Conservation (phyloP, 2,113 vertebrate genomes). For the Thamnophis sirtalis region DNA sequence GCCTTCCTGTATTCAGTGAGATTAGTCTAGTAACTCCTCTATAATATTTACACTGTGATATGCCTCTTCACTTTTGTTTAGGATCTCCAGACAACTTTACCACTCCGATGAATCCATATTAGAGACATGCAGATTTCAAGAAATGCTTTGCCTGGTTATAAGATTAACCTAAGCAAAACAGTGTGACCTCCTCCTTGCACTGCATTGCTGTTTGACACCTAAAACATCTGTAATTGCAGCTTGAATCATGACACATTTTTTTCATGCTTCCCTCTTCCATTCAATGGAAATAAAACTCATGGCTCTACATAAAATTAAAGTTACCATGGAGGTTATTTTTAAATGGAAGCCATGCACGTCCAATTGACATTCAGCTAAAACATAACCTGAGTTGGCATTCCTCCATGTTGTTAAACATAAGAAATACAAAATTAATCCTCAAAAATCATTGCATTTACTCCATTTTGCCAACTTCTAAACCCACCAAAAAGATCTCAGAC, state of each 20-base stretch:
- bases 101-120: background rate
- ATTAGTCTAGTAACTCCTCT: background rate
- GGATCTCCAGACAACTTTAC: background rate
- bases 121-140: background rate
- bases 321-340: background rate
- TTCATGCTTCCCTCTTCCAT: background rate
- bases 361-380: background rate
- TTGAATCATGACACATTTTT: background rate
- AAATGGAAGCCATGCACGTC: background rate
- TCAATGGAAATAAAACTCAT: background rate
- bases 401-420: background rate
- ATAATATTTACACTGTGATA: background rate
- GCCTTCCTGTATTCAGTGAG: background rate
- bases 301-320: background rate
- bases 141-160: background rate
- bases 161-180: background rate
- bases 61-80: background rate
- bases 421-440: background rate
- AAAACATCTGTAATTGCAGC: background rate
- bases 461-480: background rate
- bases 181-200: background rate
- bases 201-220: background rate
- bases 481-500: background rate
- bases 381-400: background rate
- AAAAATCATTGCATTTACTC: background rate